phyloP scores from a whole-genome alignment of 2,797 vertebrate genomes.

The Periparus ater region DNA sequence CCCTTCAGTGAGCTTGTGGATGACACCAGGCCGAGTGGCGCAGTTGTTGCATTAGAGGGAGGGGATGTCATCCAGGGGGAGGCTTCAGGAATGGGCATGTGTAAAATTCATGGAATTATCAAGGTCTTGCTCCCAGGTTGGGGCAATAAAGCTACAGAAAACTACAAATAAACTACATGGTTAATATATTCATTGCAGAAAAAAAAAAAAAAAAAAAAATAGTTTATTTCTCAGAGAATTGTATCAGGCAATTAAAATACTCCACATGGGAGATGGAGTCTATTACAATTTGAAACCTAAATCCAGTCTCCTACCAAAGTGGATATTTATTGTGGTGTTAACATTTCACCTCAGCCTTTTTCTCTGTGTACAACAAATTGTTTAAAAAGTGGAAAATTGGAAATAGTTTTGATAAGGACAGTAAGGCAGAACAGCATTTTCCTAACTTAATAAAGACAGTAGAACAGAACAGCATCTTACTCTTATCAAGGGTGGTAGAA shows the following conservation, averaged over 20 bases:
- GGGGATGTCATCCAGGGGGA: not conserved
- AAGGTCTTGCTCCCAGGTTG: rapidly evolving
- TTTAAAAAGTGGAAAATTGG: not conserved
- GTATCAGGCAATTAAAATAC: not conserved
- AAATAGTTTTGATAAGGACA: not conserved
- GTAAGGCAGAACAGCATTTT: not conserved
- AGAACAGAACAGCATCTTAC: not conserved
- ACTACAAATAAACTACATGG: not conserved
- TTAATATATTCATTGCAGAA: not conserved
- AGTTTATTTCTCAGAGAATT: not conserved
- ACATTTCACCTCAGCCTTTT: not conserved
- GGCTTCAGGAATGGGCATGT: not conserved
- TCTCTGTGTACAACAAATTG: not conserved
- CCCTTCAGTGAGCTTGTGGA: not conserved
- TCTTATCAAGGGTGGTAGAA: not conserved
- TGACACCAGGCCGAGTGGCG: not conserved
- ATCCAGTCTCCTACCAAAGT: not conserved
- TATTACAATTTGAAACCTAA: not conserved
- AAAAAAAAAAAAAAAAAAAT: too few species aligned
- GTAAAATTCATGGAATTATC: not conserved
- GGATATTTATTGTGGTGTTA: not conserved
- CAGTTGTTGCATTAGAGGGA: not conserved
- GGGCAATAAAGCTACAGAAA: not conserved
- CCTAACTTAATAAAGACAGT: not conserved
- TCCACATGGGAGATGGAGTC: not conserved